Conservation (phyloP, 2,797 vertebrate genomes). For the Calcarius lapponicus region DNA sequence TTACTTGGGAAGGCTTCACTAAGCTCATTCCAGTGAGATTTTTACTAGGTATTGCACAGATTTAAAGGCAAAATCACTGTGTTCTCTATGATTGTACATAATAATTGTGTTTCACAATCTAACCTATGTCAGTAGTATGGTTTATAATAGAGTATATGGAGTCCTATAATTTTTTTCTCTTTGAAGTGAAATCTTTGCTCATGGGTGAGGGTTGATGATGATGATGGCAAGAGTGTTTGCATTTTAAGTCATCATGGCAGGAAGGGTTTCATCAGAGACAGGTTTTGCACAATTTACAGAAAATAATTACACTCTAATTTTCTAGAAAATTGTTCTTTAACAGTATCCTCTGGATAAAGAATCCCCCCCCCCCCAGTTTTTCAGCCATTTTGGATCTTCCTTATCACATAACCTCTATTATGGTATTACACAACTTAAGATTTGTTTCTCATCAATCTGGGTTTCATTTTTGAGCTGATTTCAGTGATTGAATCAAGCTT, state of each 20-base stretch:
- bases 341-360: neutral
- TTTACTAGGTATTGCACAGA: neutral
- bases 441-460: neutral
- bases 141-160: neutral
- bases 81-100: neutral
- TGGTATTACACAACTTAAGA: neutral
- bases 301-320: neutral
- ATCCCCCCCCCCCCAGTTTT: neutral
- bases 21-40: neutral
- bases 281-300: neutral
- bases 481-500: neutral
- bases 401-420: neutral
- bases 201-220: neutral
- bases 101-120: neutral
- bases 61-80: neutral
- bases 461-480: neutral
- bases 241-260: neutral
- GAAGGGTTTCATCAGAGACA: neutral
- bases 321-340: neutral
- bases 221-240: neutral
- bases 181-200: neutral
- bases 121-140: neutral
- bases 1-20: neutral
- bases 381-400: neutral
- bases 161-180: neutral